A percentile compares a stretch with the other conserved stretches of the same genome.
Evolutionary conservation across 1,140 invertebrate genomes (phyloP).

Genomic region (Oppia nitens): DNA sequence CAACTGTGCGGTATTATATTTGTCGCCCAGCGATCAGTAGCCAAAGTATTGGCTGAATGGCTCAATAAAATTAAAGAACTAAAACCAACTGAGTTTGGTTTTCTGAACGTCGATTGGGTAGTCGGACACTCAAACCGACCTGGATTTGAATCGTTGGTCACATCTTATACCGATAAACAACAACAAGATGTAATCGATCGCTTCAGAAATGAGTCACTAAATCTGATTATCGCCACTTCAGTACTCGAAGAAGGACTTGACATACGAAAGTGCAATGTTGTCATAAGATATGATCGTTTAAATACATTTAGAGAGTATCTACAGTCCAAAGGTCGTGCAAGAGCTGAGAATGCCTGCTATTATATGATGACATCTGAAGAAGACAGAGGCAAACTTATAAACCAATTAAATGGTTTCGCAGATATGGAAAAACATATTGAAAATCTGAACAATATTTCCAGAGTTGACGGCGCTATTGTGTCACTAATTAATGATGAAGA

Average conservation of each 20-base stretch:
- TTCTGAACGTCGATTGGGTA: slow-evolving; percentile 17
- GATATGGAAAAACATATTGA: background rate
- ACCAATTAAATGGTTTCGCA: background rate
- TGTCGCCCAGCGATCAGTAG: slow-evolving; percentile 18
- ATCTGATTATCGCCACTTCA: slow-evolving; percentile 69
- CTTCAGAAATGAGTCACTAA: slow-evolving; percentile 78
- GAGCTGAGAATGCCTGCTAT: slow-evolving; percentile 49
- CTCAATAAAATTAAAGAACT: slow-evolving; percentile 13
- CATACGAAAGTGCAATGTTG: slow-evolving; percentile 58
- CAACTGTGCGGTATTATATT: slow-evolving; percentile 20
- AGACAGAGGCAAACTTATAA: background rate
- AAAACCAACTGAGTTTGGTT: slow-evolving; percentile 6
- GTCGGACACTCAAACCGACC: slow-evolving; percentile 13
- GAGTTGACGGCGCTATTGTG: background rate
- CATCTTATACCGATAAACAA: background rate
- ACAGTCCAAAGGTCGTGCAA: slow-evolving; percentile 48
- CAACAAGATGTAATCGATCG: slow-evolving; percentile 26
- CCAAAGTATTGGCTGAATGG: slow-evolving; percentile 18
- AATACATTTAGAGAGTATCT: slow-evolving; percentile 50
- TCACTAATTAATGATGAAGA: background rate
- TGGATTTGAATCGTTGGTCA: background rate
- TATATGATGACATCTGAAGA: slow-evolving; percentile 41
- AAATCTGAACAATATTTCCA: background rate
- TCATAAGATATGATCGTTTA: slow-evolving; percentile 54
- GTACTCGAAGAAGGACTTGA: slow-evolving; percentile 74